Evolutionary conservation across 2,888 invertebrate species (phyloP), one percentile per base, ranked within the genome.

Genomic region (Cerceris ruficornis): DNA sequence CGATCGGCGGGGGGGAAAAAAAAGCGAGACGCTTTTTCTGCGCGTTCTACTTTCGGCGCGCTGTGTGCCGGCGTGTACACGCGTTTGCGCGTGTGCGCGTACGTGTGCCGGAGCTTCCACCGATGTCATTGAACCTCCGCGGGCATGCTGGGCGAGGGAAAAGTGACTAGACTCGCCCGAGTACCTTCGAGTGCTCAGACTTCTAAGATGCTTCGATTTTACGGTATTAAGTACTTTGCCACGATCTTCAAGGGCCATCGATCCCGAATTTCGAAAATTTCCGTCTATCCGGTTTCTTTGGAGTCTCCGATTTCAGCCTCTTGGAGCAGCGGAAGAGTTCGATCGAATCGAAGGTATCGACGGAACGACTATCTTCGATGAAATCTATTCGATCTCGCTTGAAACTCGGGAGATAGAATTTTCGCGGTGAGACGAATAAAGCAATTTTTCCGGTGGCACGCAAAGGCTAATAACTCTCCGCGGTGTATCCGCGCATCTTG

Each of bases 111-210:
- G 61, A 58, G 65, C 69, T 62, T 71, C 79, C 60, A 73, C 74
- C 78, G 88, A 88, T 90, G 89, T 90, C 89, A 88, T 87, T 90
- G 89, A 90, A 88, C 90, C 88, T 86, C 87, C 81, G 71, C 81
- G 57, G 73, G 77, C 77, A 72, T 60, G 77, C 77, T 65, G 75
- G 78, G 68, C 75, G 81, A 83, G 83, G 83, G 75, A 80, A 82
- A 77, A 74, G 79, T 80, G 80, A 74, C 80, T 80, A 80, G 78
- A 57, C 75, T 75, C 75, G 66, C 69, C 57, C 78, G n/a, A 77
- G 78, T 81, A 75, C 78, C 75, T 73, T 54, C 54, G 73, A 78
- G 80, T 78, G 79, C 73, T 58, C 64, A 66, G 67, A 73, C 67
- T 73, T 77, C 76, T 64, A 73, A 79, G 79, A 79, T 41, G 78